Conservation (phyloP, 2,888 invertebrate genomes). For the Ischnus inquisitorius region DNA sequence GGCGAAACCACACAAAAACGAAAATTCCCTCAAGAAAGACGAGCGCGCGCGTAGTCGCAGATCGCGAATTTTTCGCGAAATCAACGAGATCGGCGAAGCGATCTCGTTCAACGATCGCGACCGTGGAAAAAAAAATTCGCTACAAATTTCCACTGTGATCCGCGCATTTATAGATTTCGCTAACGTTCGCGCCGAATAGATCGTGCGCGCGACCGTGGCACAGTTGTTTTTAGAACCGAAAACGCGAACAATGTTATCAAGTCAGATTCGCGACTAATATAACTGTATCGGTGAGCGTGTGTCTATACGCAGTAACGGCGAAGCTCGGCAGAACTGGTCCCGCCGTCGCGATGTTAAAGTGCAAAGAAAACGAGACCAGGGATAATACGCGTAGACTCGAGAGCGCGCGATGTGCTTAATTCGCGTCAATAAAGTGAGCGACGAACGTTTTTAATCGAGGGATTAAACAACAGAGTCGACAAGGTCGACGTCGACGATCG, state of each 20-base stretch:
- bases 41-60: too few relatives aligned
- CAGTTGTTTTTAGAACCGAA: not conserved
- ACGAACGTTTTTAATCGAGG: not conserved
- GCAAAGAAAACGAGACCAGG: not conserved
- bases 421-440: not conserved
- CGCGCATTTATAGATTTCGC: not conserved
- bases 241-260: not conserved
- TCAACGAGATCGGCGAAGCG: not conserved
- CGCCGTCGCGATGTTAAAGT: too few relatives aligned
- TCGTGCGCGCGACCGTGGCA: not conserved
- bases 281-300: too few relatives aligned
- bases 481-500: not conserved
- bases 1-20: too few relatives aligned
- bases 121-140: not conserved
- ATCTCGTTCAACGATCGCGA: not conserved
- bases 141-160: not conserved
- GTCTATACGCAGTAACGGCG: too few relatives aligned
- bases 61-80: too few relatives aligned
- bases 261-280: not conserved
- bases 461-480: not conserved
- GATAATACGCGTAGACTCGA: not conserved
- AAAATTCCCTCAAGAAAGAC: too few relatives aligned
- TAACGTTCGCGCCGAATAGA: not conserved
- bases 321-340: too few relatives aligned
- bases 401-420: not conserved